Percentiles rank a stretch among this genome's conserved stretches.
phyloP scores from a whole-genome alignment of 2,797 vertebrate genomes.

The Odontamblyopus rebecca region DNA sequence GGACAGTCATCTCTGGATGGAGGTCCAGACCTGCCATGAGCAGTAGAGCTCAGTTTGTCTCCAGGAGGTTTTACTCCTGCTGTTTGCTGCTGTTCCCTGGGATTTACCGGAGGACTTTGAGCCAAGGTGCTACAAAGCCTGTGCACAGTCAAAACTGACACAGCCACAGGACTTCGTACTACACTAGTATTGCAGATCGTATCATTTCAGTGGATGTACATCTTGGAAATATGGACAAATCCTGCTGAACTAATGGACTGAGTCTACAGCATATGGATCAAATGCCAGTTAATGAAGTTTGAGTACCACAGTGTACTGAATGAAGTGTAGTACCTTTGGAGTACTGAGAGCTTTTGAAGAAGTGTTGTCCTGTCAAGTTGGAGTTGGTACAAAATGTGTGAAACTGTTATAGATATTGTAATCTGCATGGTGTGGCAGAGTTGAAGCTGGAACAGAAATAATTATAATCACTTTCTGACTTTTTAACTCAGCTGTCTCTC shows the following conservation, averaged over 20 bases:
- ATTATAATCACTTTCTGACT: slow-evolving; percentile 1
- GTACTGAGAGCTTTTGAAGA: slow-evolving; percentile 71
- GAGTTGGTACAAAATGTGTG: slow-evolving; percentile 68
- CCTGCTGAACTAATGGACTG: slow-evolving; percentile 39
- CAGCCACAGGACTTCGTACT: slow-evolving; percentile 52
- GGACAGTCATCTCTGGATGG: slow-evolving; percentile 45
- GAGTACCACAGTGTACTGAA: slow-evolving; percentile 71
- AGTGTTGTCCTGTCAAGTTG: slow-evolving; percentile 67
- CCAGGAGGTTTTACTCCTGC: slow-evolving; percentile 90
- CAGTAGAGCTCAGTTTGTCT: slow-evolving; percentile 83
- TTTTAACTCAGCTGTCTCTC: slow-evolving; percentile 71
- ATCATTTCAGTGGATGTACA: slow-evolving; percentile 47
- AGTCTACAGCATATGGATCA: slow-evolving; percentile 40
- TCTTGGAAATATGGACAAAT: slow-evolving; percentile 38
- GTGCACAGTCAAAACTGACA: slow-evolving; percentile 36
- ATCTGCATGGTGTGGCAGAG: slow-evolving; percentile 74
- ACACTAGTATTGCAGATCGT: slow-evolving; percentile 52
- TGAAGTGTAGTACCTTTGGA: slow-evolving; percentile 71
- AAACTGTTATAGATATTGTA: slow-evolving; percentile 62
- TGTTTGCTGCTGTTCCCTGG: slow-evolving; percentile 96
- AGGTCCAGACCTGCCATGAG: slow-evolving; percentile 72
- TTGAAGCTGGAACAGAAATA: slow-evolving; percentile 32
- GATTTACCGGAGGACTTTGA: slow-evolving; percentile 67
- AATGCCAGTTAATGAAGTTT: slow-evolving; percentile 61
- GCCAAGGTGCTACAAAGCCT: slow-evolving; percentile 61